A percentile compares a stretch with the other conserved stretches of the same genome.
phyloP scores from a whole-genome alignment of 2,113 vertebrate species.

The Lophochroa leadbeateri region DNA sequence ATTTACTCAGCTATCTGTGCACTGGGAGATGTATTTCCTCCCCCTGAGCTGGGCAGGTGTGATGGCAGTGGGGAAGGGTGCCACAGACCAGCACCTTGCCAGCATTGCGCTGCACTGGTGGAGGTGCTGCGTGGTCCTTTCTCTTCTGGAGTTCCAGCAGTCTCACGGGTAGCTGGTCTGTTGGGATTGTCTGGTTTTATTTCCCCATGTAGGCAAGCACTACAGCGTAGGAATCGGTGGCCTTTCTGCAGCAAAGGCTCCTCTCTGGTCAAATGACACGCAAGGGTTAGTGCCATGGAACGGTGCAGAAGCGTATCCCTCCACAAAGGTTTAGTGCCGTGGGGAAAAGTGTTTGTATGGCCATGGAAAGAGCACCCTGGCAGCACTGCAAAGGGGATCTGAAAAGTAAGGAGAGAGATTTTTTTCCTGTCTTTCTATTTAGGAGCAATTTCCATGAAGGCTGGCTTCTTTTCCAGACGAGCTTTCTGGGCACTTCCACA shows the following conservation, averaged over 20 bases:
- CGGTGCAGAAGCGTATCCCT: fast-evolving
- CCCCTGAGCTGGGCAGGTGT: background rate
- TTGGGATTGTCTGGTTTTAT: background rate
- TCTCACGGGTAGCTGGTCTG: background rate
- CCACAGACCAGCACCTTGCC: background rate
- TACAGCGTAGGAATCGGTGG: background rate
- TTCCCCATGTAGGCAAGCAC: background rate
- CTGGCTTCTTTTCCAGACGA: background rate
- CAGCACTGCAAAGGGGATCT: background rate
- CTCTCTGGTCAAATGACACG: background rate
- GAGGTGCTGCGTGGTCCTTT: background rate
- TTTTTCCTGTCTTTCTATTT: background rate
- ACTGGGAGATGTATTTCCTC: background rate
- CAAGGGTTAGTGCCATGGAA: background rate
- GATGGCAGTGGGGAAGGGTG: too few relatives aligned
- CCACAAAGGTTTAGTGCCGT: fast-evolving
- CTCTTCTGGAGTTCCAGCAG: background rate
- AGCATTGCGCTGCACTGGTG: fast-evolving
- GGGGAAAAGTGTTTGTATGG: background rate
- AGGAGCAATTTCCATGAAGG: background rate
- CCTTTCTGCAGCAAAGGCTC: background rate
- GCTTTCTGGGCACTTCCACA: background rate
- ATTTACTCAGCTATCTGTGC: background rate
- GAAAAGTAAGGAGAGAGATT: background rate
- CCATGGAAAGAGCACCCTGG: background rate